Evolutionary conservation across 2,113 vertebrate species (phyloP).

Genomic region (Rattus rattus): DNA sequence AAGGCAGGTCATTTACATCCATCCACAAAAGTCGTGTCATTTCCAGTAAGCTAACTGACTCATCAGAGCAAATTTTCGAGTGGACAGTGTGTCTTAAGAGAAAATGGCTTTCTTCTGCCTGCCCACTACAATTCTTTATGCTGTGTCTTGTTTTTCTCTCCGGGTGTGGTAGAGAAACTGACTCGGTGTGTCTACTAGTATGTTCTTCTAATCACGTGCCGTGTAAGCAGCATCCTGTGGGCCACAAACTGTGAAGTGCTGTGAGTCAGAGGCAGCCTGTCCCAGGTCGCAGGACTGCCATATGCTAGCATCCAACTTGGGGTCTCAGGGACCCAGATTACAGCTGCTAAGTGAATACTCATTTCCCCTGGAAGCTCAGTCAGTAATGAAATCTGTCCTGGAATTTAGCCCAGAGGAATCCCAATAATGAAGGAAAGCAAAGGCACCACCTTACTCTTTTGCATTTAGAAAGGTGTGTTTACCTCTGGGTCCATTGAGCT

Average conservation of each 20-base stretch:
- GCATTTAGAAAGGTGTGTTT: slow-evolving; percentile 15
- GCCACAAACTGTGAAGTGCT: background rate
- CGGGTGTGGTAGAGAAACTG: background rate
- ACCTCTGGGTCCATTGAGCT: background rate
- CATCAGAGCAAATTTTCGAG: background rate
- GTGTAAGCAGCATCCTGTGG: background rate
- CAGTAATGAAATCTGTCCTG: background rate
- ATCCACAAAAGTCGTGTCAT: background rate
- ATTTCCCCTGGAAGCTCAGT: background rate
- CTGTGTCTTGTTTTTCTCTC: background rate
- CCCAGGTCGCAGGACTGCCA: background rate
- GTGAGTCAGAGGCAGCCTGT: background rate
- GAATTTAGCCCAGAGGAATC: background rate
- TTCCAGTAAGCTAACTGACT: slow-evolving; percentile 11
- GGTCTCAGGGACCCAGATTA: background rate
- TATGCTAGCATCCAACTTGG: background rate
- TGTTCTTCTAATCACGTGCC: no score
- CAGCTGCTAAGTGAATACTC: background rate
- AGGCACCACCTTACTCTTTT: background rate
- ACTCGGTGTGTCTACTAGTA: background rate
- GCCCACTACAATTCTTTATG: background rate
- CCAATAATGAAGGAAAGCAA: background rate
- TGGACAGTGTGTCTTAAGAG: background rate
- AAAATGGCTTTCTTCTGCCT: background rate
- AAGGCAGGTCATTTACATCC: slow-evolving; percentile 2